A percentile compares a stretch with the other conserved stretches of the same genome.
Conservation (phyloP, 2,797 vertebrate genomes). For the Eutrigla gurnardus region DNA sequence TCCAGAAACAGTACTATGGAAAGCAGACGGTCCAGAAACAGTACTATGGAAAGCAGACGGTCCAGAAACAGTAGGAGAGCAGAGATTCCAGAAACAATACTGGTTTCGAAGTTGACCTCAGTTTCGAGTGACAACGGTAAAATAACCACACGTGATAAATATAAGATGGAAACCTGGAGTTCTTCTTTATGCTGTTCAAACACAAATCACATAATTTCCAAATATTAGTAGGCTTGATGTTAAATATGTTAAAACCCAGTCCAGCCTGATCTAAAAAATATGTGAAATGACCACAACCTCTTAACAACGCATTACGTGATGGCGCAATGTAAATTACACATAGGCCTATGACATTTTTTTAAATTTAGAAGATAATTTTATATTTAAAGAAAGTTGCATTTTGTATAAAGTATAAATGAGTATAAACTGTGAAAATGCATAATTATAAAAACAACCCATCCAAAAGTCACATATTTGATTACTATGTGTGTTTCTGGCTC, state of each 20-base stretch:
- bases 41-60: too few species aligned
- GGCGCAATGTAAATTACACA: background rate
- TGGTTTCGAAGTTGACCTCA: background rate
- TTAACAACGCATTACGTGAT: background rate
- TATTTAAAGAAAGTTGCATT: too few species aligned
- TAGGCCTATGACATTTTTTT: too few species aligned
- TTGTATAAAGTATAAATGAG: too few species aligned
- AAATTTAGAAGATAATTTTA: too few species aligned
- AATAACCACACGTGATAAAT: constrained; percentile 5
- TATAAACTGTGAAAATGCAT: too few species aligned
- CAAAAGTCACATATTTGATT: too few species aligned
- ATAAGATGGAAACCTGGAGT: background rate
- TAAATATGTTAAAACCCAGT: background rate
- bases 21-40: too few species aligned
- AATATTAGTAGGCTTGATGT: background rate
- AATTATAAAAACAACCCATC: too few species aligned
- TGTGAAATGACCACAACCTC: background rate
- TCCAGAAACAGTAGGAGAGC: background rate
- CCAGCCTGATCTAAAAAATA: background rate
- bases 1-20: too few species aligned
- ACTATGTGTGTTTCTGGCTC: too few species aligned
- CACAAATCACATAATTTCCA: background rate
- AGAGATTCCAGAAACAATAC: background rate
- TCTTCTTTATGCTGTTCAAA: constrained; percentile 1
- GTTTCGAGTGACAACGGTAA: constrained; percentile 11